These are phyloP conservation scores for Agonopterix subpropinquella DNA, from an alignment of 2,888 invertebrate genomes.

Conservation along the genomic window DNA sequence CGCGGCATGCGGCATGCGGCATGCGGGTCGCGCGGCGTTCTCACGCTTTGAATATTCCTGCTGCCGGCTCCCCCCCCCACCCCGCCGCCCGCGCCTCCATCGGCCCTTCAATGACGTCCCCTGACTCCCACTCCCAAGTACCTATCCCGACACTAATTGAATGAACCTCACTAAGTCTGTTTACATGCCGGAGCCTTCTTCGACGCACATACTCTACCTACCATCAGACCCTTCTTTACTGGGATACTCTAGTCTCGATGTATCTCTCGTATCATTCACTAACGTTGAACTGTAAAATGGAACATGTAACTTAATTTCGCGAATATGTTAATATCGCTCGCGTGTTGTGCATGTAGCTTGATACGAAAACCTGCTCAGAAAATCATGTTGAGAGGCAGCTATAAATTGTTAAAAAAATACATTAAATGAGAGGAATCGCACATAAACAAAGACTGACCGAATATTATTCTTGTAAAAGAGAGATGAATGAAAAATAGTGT, in stretches of 20 bases:
- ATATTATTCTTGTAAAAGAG: slow-evolving; percentile 30
- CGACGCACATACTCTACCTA: neutral
- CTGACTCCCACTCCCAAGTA: slow-evolving; percentile 53
- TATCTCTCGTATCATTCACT: too few species aligned
- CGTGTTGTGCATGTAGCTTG: neutral
- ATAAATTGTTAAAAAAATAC: neutral
- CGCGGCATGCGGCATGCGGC: slow-evolving; percentile 75
- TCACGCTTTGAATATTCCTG: slow-evolving; percentile 76
- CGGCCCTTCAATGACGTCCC: slow-evolving; percentile 68
- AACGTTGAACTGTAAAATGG: too few species aligned
- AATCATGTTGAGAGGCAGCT: neutral
- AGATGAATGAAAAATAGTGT: slow-evolving; percentile 44
- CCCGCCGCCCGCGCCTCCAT: slow-evolving; percentile 28
- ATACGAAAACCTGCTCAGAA: slow-evolving; percentile 29
- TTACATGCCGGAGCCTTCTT: slow-evolving; percentile 30
- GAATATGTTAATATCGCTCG: too few species aligned
- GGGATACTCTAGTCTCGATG: too few species aligned
- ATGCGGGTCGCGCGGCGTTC: slow-evolving; percentile 74
- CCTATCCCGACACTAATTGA: slow-evolving; percentile 59
- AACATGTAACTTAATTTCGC: too few species aligned
- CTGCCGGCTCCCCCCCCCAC: slow-evolving; percentile 46
- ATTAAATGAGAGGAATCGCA: slow-evolving; percentile 32
- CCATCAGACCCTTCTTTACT: neutral
- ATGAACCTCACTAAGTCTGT: slow-evolving; percentile 61
- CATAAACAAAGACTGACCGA: slow-evolving; percentile 33